Conservation (phyloP, 2,113 vertebrate species). For the Dolichotis patagonum region DNA sequence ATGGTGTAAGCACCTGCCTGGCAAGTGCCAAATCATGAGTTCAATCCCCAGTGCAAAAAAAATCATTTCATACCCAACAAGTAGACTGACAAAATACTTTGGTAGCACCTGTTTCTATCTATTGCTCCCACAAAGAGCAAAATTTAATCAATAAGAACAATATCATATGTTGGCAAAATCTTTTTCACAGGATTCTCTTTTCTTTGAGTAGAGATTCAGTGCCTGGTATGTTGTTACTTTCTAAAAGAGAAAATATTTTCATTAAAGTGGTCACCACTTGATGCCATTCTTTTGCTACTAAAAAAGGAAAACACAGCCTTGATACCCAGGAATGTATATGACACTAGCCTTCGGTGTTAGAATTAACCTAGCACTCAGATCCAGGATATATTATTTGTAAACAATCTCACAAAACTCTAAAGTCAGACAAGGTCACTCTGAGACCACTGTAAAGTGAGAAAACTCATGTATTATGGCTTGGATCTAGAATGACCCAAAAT, state of each 20-base stretch:
- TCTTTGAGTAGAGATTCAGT: background rate
- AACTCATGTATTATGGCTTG: background rate
- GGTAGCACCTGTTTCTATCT: background rate
- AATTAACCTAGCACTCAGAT: background rate
- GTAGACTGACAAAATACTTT: background rate
- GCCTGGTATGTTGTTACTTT: background rate
- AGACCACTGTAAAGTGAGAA: background rate
- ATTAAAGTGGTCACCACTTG: background rate
- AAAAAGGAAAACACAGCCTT: background rate
- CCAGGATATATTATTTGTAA: background rate
- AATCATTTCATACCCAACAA: background rate
- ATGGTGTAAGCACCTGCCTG: too few relatives aligned
- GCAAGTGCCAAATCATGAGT: too few relatives aligned
- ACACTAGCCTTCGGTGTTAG: background rate
- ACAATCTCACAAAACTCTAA: background rate
- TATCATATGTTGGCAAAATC: background rate
- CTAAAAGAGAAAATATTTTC: background rate
- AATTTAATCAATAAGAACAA: slow-evolving; percentile 12
- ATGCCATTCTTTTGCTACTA: background rate
- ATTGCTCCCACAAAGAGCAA: background rate
- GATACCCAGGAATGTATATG: background rate
- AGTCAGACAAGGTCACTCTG: slow-evolving; percentile 11
- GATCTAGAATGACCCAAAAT: background rate
- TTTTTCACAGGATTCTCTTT: background rate
- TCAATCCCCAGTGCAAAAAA: too few relatives aligned